Evolutionary conservation across 2,113 vertebrate species (phyloP).

Genomic region (Lepus timidus): DNA sequence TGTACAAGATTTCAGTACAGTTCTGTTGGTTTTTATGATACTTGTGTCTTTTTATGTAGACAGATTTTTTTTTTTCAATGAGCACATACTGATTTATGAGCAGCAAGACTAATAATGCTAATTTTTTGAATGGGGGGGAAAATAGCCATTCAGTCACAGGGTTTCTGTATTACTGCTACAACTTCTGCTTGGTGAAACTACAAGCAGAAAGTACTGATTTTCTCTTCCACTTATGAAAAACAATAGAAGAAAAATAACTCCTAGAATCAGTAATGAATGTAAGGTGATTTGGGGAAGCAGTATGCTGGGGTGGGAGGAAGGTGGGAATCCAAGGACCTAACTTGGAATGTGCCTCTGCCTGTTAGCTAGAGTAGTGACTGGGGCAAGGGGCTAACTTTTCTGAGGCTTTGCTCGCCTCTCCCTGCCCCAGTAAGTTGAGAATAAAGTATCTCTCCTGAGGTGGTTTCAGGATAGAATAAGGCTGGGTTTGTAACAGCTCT

Average conservation of each 20-base stretch:
- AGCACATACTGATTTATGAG: constrained; percentile 3
- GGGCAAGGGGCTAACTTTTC: not conserved
- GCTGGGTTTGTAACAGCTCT: constrained; percentile 71
- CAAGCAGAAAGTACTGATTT: constrained; percentile 38
- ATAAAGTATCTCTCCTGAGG: constrained; percentile 59
- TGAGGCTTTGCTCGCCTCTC: not conserved
- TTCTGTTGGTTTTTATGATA: not conserved
- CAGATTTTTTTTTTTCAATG: not conserved
- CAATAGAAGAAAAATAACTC: not conserved
- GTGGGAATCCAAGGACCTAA: not conserved
- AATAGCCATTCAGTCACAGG: not conserved
- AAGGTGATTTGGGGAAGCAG: not conserved
- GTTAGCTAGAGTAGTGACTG: not conserved
- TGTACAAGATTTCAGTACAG: not conserved
- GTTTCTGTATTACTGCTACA: not conserved
- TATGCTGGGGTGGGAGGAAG: not conserved
- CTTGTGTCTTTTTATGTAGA: constrained; percentile 10
- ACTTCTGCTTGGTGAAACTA: not conserved
- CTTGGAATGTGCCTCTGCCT: not conserved
- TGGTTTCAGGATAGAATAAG: constrained; percentile 35
- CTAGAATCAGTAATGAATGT: not conserved
- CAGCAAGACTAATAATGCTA: not conserved
- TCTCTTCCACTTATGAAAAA: constrained; percentile 6
- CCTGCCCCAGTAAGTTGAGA: constrained; percentile 57
- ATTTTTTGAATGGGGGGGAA: too few relatives aligned